Evolutionary conservation across 2,113 vertebrate genomes (phyloP).

Genomic region (Indicator indicator): DNA sequence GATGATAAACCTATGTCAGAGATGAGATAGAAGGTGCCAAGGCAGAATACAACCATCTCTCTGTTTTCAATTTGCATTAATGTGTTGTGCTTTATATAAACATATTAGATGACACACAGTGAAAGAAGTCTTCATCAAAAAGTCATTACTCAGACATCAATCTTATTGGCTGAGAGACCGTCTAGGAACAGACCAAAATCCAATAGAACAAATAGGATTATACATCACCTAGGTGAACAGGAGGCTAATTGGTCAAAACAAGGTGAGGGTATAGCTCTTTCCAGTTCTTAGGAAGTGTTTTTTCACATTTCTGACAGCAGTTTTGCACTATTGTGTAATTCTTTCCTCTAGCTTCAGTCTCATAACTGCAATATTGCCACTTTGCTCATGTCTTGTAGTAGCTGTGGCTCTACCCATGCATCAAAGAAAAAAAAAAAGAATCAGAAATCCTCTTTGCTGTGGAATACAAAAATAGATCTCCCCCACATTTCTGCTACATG

Average conservation of each 20-base stretch:
- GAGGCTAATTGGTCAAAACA: not conserved
- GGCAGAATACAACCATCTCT: not conserved
- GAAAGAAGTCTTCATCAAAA: not conserved
- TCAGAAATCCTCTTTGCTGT: not conserved
- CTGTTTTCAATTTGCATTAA: not conserved
- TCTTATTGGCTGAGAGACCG: not conserved
- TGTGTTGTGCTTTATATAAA: not conserved
- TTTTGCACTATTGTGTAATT: not conserved
- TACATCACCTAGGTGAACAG: not conserved
- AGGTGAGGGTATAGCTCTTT: not conserved
- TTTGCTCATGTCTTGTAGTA: not conserved
- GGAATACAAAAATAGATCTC: not conserved
- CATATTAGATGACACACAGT: not conserved
- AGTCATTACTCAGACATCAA: not conserved
- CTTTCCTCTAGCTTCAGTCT: not conserved
- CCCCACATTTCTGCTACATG: not conserved
- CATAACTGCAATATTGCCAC: not conserved
- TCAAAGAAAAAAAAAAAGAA: not conserved
- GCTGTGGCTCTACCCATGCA: not conserved
- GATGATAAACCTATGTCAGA: not conserved
- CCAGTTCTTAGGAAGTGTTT: not conserved
- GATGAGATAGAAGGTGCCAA: not conserved
- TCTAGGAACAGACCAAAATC: not conserved
- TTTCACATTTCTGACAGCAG: not conserved
- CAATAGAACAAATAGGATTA: accelerated